phyloP scores from a whole-genome alignment of 1,140 invertebrate genomes.

The Nasonia vitripennis region DNA sequence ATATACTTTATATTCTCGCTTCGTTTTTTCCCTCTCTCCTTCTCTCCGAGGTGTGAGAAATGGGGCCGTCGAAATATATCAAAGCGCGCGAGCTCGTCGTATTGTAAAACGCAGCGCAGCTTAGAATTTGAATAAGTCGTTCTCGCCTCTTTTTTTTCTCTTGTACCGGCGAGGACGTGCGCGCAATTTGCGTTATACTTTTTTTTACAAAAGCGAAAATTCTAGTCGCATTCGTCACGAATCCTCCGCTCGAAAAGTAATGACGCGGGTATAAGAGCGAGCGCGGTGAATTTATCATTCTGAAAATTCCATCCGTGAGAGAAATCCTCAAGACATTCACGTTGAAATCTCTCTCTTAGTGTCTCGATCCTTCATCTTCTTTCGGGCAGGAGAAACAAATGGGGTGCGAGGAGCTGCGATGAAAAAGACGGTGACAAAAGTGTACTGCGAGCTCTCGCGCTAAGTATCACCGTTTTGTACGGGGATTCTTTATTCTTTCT shows the following conservation, averaged over 20 bases:
- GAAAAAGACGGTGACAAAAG: constrained; percentile 13
- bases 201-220: not conserved
- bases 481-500: not conserved
- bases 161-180: not conserved
- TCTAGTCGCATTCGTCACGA: constrained; percentile 19
- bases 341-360: constrained; percentile 13
- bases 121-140: not conserved
- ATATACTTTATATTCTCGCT: not conserved
- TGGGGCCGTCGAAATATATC: not conserved
- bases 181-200: not conserved
- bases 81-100: not conserved
- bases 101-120: not conserved
- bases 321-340: not conserved
- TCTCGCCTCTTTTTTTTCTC: not conserved
- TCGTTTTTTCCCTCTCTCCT: not conserved
- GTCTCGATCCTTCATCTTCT: not conserved
- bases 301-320: constrained; percentile 23
- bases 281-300: constrained; percentile 14
- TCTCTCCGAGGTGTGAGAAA: not conserved
- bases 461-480: not conserved
- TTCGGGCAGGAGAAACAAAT: constrained; percentile 4
- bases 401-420: not conserved
- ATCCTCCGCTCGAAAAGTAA: not conserved
- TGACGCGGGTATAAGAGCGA: not conserved
- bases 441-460: constrained; percentile 4